Base-by-base conservation (phyloP, 2,797 vertebrate species). In the Parotocinclus haroldoi region DNA sequence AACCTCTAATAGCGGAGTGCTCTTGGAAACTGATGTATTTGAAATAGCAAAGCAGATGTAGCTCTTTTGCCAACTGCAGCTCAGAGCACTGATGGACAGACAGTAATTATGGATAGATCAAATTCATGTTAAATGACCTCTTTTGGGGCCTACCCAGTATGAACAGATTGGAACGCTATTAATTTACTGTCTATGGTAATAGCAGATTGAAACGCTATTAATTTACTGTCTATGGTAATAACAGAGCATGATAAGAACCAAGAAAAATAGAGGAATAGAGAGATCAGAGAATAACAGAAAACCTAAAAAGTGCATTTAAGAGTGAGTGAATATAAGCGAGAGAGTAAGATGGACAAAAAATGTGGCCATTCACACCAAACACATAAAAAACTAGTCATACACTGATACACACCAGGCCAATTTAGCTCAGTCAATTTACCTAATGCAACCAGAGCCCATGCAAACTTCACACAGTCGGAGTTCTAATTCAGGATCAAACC, bases 1-100 rank as follows among this genome's bases (percentile, higher is more conserved):
- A 65, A 66, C n/a, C 12, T 54, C 19, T 49, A 69, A 66, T 63
- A 6, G 7, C 40, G 49, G 60, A 66, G 54, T 37, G 18, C 53
- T 42, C 52, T 68, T 19, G 27, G 27, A 27, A 71, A 73, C 61
- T 36, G 27, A 65, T 10, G 18, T 27, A 66, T 69, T 51, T 57
- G 42, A 55, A 55, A 50, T 9, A 42, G 59, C 36, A 36, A 38
- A 16, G 17, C 27, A 63, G 66, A 7, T 10, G 12, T 57, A 63
- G 27, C 10, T 70, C 55, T 16, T 46, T 52, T 69, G 2, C 60
- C 63, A 27, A 37, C 14, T n/a, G 3, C 48, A 55, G 50, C 37
- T 12, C 6, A 37, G 37, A n/a, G 27, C 14, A 63, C 36, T 46
- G 45, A 68, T 64, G 65, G 62, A 57, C 56, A 19, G 40, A 55